These are phyloP conservation scores for Speoplatyrhinus poulsoni DNA, from an alignment of 2,113 vertebrate species.

Conservation along the genomic window DNA sequence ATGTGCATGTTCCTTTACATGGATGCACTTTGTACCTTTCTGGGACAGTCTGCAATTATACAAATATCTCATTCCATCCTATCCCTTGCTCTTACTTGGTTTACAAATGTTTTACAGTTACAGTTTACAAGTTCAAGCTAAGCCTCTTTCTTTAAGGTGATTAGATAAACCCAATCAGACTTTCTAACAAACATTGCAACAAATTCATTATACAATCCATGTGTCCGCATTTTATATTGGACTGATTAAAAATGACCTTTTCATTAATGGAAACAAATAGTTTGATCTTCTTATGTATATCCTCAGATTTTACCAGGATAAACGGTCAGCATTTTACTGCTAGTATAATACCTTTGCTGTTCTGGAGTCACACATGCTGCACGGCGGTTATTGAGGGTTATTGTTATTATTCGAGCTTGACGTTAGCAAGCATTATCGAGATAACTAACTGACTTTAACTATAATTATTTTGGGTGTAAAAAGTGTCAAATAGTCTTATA, in stretches of 20 bases:
- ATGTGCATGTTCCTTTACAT: background rate
- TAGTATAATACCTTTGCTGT: slow-evolving; percentile 26
- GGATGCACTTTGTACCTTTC: background rate
- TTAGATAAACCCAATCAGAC: background rate
- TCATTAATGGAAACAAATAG: slow-evolving; percentile 6
- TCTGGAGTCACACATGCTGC: slow-evolving; percentile 7
- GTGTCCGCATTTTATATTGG: background rate
- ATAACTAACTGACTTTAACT: no score
- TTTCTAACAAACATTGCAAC: background rate
- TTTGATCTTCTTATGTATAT: slow-evolving; percentile 35
- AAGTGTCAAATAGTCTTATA: no score
- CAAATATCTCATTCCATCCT: background rate
- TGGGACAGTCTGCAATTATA: no score
- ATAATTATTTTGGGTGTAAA: no score
- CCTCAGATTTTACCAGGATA: slow-evolving; percentile 57
- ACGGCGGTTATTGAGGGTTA: background rate
- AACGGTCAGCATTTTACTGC: slow-evolving; percentile 31
- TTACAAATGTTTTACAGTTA: background rate
- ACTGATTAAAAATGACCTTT: background rate
- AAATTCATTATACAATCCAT: background rate
- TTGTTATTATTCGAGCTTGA: background rate
- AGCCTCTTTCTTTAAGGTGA: slow-evolving; percentile 6
- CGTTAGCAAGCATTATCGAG: background rate
- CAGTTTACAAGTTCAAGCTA: background rate
- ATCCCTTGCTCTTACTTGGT: background rate